Base-by-base conservation (phyloP, 2,113 vertebrate genomes). In the Pica pica region DNA sequence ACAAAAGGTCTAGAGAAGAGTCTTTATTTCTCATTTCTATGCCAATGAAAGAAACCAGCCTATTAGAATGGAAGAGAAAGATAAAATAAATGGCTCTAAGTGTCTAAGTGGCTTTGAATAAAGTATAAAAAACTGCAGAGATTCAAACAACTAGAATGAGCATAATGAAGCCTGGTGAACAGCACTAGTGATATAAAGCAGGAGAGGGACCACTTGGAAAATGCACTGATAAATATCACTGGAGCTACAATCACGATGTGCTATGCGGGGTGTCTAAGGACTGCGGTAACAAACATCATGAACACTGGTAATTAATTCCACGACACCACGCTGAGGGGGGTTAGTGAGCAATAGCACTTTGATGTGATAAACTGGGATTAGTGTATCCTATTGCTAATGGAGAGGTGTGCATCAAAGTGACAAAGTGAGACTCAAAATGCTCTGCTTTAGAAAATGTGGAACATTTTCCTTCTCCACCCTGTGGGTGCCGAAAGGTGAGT, bases 291-390 rank as follows among this genome's bases (percentile, higher is more conserved):
- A 1, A 95, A 80, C 79, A 50, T 59, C 85, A 52, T 69, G 59
- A 91, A 67, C 74, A 31, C n/a, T 46, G 44, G 47, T 52, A 95
- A 96, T 95, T 95, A 95, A 95, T 94, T 91, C 93, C 56, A 69
- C 65, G 91, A 73, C 81, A 93, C 63, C 75, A 65, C 0, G 0
- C 83, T 65, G 63, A 95, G 87, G 24, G 83, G 50, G 61, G 91
- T 57, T 78, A 87, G 87, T 57, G 55, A 94, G 89, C 78, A 89
- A 83, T 1, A 10, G 63, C 42, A 85, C 76, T 90, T 61, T 83
- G 55, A 80, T 63, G 70, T 28, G 75, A 90, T 95, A 93, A 90
- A 77, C 84, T 69, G 39, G 57, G 63, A 89, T 80, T 89, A 93
- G 68, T 87, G 83, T 61, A 94, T 70, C n/a, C 33, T 74, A 27